These are phyloP conservation scores for Psococerastis gibbosa DNA, from an alignment of 2,888 invertebrate genomes.

Conservation along the genomic window DNA sequence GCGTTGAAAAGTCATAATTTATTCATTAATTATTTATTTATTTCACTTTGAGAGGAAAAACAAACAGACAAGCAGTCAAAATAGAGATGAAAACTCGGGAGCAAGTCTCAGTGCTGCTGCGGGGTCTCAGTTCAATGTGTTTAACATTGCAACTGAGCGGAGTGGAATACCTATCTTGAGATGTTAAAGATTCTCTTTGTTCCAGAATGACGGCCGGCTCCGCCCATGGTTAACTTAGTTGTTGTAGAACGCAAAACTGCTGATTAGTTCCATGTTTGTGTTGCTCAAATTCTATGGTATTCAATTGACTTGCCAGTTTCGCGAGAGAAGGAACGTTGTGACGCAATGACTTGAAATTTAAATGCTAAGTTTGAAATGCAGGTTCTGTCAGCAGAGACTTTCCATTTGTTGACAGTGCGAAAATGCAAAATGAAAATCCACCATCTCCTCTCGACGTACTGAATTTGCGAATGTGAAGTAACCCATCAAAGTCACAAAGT, in stretches of 20 bases:
- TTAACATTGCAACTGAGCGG: neutral
- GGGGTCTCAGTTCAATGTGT: neutral
- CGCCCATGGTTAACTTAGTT: slow-evolving; percentile 4
- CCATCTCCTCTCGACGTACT: too few relatives aligned
- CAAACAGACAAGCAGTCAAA: too few relatives aligned
- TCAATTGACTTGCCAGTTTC: slow-evolving; percentile 9
- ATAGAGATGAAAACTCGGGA: too few relatives aligned
- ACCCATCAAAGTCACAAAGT: too few relatives aligned
- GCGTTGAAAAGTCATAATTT: neutral
- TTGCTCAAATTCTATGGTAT: slow-evolving; percentile 6
- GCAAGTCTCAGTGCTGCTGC: too few relatives aligned
- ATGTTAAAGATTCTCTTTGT: slow-evolving; percentile 10
- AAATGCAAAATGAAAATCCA: too few relatives aligned
- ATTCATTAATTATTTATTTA: too few relatives aligned
- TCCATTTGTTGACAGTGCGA: too few relatives aligned
- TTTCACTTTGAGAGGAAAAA: too few relatives aligned
- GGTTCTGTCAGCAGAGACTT: neutral
- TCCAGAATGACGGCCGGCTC: neutral
- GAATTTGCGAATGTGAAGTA: too few relatives aligned
- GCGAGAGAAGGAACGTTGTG: neutral
- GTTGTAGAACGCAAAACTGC: neutral
- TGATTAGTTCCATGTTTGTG: slow-evolving; percentile 11
- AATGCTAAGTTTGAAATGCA: neutral
- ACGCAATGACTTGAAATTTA: neutral
- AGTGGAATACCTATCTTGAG: slow-evolving; percentile 6